A percentile compares a stretch with the other conserved stretches of the same genome.
Conservation (phyloP, 53 echinoderm and acorn worm species). For the Luidia sarsii region DNA sequence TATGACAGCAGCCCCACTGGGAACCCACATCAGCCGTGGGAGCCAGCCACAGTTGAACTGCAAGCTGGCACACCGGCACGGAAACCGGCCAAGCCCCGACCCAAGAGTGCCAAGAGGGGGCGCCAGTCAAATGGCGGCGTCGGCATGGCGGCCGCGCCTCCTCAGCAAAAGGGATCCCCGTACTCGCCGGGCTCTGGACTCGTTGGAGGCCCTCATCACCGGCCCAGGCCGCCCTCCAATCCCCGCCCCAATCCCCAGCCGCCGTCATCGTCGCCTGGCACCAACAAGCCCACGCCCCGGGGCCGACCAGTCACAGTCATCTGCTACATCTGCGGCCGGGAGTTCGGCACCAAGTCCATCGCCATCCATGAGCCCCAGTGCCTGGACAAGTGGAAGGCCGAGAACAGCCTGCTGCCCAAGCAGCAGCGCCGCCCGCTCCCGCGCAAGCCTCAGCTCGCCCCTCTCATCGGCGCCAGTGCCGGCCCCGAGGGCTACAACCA, state of each 20-base stretch:
- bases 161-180: conserved; percentile 5
- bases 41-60: not conserved
- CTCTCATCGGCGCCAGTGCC: not conserved
- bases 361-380: conserved; percentile 98
- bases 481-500: conserved; percentile 74
- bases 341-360: conserved; percentile 94
- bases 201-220: too few relatives aligned
- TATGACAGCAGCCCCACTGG: not conserved
- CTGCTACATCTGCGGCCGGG: conserved; percentile 98
- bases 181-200: not conserved
- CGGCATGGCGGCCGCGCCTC: too few relatives aligned
- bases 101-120: conserved; percentile 29
- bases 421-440: conserved; percentile 75
- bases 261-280: not conserved
- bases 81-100: conserved; percentile 5
- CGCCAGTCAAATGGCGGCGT: conserved; percentile 20
- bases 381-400: conserved; percentile 87
- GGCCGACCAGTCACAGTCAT: conserved; percentile 72
- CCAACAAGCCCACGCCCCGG: conserved; percentile 18
- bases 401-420: conserved; percentile 86
- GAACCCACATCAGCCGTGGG: not conserved
- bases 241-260: conserved; percentile 7
- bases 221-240: conserved; percentile 47
- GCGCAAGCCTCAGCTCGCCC: conserved; percentile 59
- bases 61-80: not conserved